Conservation (phyloP, 2,888 invertebrate species). For the Aphodius sticticus region DNA sequence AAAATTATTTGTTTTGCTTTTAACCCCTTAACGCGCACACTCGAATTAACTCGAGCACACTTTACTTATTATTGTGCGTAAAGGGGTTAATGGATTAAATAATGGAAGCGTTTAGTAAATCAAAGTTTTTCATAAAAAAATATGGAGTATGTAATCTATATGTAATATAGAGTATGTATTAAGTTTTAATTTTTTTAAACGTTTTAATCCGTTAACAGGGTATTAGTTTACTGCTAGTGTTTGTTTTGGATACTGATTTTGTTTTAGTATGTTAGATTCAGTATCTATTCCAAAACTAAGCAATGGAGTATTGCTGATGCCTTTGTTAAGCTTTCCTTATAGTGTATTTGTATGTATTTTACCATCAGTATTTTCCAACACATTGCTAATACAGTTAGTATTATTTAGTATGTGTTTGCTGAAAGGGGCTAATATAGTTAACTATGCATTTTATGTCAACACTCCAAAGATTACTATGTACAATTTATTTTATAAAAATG, state of each 20-base stretch:
- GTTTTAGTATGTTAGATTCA: background rate
- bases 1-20: no score
- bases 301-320: background rate
- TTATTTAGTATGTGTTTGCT: slow-evolving; percentile 1
- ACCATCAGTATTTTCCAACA: slow-evolving; percentile 17
- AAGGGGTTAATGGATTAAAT: no score
- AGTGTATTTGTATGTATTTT: slow-evolving; percentile 7
- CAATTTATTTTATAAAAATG: slow-evolving; percentile 11
- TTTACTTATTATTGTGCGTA: no score
- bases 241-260: background rate
- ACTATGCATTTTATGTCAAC: slow-evolving; percentile 6
- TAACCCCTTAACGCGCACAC: no score
- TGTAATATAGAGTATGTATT: no score
- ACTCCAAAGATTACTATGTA: slow-evolving; percentile 21
- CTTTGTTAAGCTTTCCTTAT: background rate
- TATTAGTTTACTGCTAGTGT: no score
- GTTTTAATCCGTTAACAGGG: background rate
- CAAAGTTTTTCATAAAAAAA: no score
- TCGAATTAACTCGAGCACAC: no score
- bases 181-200: no score
- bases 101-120: no score
- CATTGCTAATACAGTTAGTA: slow-evolving; percentile 17
- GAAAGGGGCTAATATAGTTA: background rate
- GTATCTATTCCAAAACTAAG: background rate
- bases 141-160: no score